phyloP scores from a whole-genome alignment of 92 coral and sea anemone genomes.

The Zoanthus gigantus region DNA sequence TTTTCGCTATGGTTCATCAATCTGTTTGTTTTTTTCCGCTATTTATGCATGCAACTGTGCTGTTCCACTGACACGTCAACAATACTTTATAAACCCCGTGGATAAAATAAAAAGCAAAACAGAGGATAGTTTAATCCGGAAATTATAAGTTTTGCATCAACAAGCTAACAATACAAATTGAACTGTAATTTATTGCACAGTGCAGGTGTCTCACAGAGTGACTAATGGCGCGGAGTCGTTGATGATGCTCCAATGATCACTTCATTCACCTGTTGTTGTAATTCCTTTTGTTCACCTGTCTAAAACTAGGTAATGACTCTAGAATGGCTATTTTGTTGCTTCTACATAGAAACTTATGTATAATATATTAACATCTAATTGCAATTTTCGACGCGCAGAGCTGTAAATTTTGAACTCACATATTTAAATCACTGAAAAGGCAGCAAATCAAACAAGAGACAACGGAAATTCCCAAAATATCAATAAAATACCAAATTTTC shows the following conservation, averaged over 20 bases:
- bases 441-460: background rate
- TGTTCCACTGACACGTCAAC: conserved; percentile 58
- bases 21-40: no score
- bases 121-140: conserved; percentile 82
- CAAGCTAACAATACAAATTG: conserved; percentile 71
- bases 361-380: conserved; percentile 28
- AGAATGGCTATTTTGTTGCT: conserved; percentile 46
- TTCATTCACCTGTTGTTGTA: conserved; percentile 44
- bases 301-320: conserved; percentile 39
- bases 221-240: conserved; percentile 35
- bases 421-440: background rate
- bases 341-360: conserved; percentile 1
- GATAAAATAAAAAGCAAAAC: conserved; percentile 71
- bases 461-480: background rate
- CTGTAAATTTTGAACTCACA: conserved; percentile 17
- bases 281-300: conserved; percentile 47
- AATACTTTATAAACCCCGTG: conserved; percentile 60
- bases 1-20: no score
- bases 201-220: conserved; percentile 83
- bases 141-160: conserved; percentile 78
- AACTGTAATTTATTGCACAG: conserved; percentile 74
- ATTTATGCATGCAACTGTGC: no score
- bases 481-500: background rate
- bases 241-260: conserved; percentile 20
- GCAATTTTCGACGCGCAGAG: conserved; percentile 35